Base-by-base conservation (phyloP, 2,113 vertebrate genomes). In the Takifugu flavidus region DNA sequence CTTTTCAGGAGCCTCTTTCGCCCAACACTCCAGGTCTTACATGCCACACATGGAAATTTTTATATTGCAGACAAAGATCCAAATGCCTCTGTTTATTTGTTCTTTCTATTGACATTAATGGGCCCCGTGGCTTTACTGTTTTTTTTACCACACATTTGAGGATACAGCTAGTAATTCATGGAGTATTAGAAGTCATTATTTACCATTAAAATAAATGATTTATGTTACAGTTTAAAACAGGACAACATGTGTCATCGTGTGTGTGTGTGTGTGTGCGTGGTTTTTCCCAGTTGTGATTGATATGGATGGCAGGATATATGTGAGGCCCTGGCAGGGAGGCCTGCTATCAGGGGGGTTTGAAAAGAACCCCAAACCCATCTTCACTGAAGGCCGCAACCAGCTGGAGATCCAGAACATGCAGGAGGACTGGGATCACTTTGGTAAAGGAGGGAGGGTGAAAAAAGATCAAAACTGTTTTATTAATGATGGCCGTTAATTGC, bases 381-480 rank as follows among this genome's bases (percentile, higher is more conserved):
- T 98, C 77, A 98, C 96, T 0, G 95, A 97, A 82, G 95, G 95
- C 4, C 90, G 93, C 66, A 99, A 97, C 81, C 97, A 99, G 85
- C 90, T 96, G 86, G 95, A 99, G 87, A 94, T 99, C 74, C 96
- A 99, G 58, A 96, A 92, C 87, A 92, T 97, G 82, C 95, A 96
- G 55, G 96, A 98, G 76, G 97, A 98, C 80, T 99, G 97, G 97
- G 97, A 99, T 88, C 96, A 99, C 76, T 99, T 96, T 67, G 96
- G 97, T 99, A 88, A 81, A 13, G 13, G 20, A 64, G 12, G 46
- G 25, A 52, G 28, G 27, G 20, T 7, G 15, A 42, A n/a, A 4
- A 5, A 25, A 11, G 34, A 10, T 10, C 7, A 11, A 6, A 31
- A 39, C 34, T 39, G 13, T 47, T n/a, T n/a, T 47, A 47, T 15